A percentile compares a stretch with the other conserved stretches of the same genome.
Conservation (phyloP, 1,140 invertebrate genomes). For the Amyelois transitella region DNA sequence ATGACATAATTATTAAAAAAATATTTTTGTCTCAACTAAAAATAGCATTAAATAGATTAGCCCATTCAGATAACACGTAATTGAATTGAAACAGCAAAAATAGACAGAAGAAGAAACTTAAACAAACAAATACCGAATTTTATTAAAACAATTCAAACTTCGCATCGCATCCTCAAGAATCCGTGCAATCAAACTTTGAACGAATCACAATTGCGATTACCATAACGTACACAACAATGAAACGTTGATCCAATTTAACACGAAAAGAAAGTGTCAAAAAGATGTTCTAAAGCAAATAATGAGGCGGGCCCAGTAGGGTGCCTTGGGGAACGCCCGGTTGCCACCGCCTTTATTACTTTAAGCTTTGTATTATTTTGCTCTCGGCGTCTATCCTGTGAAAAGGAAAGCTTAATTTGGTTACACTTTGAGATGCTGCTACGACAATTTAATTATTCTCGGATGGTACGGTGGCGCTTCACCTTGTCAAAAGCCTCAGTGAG, state of each 20-base stretch:
- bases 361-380: conserved; percentile 70
- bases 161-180: too few relatives aligned
- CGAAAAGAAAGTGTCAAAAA: conserved; percentile 62
- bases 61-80: too few relatives aligned
- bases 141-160: conserved; percentile 13
- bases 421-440: conserved; percentile 68
- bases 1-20: too few relatives aligned
- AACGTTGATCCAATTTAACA: conserved; percentile 65
- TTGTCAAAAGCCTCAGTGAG: conserved; percentile 59
- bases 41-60: too few relatives aligned
- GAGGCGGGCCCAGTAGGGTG: conserved; percentile 34
- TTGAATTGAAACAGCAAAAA: background rate
- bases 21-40: too few relatives aligned
- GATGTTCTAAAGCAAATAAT: conserved; percentile 44
- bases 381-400: conserved; percentile 46
- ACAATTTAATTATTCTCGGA: conserved; percentile 65
- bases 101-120: background rate
- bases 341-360: conserved; percentile 59
- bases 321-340: conserved; percentile 44
- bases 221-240: conserved; percentile 58
- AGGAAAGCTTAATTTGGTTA: conserved; percentile 70
- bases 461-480: conserved; percentile 39
- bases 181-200: conserved; percentile 44
- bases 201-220: conserved; percentile 43
- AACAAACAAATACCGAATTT: background rate